Base-by-base conservation (phyloP, 2,113 vertebrate genomes). In the Camarhynchus parvulus region DNA sequence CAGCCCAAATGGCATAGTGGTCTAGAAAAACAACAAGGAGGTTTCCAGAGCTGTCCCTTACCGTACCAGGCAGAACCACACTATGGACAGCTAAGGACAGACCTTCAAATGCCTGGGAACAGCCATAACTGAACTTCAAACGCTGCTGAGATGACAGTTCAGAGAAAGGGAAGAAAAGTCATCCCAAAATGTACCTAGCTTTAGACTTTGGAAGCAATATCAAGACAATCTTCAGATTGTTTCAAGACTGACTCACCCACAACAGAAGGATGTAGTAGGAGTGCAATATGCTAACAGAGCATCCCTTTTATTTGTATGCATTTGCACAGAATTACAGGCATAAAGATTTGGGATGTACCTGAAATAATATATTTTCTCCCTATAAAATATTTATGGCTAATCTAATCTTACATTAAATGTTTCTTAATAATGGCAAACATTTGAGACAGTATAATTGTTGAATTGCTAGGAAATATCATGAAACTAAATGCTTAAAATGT, bases 381-480 rank as follows among this genome's bases (percentile, higher is more conserved):
- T 75, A 92, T 90, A 94, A 96, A 96, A 86, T 90, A 96, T 90
- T 95, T 95, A 94, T 89, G 66, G 74, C 76, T 61, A 42, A 93
- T 83, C 68, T 93, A 90, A 88, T 83, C 64, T 64, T 61, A 64
- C 56, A 72, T 82, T 90, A 89, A 94, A 72, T 89, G 76, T 84
- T 92, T 90, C 82, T 75, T 96, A 94, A 93, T 93, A 95, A 94
- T 58, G 39, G 64, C 64, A 95, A 93, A 91, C 39, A 81, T 81
- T 68, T 42, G 35, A 95, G 59, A 33, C 64, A 86, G 74, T 74
- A 59, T 80, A 93, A 59, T 83, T 49, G 81, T 37, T 41, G 78
- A 95, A 95, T 92, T 94, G 82, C 53, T 68, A 49, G 46, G 50
- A 61, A 89, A 90, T 80, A 69, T 18, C 78, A 77, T 67, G 83